Percentiles rank a stretch among this genome's conserved stretches.
Evolutionary conservation across 2,113 vertebrate species (phyloP).

Genomic region (Bagarius yarrelli): DNA sequence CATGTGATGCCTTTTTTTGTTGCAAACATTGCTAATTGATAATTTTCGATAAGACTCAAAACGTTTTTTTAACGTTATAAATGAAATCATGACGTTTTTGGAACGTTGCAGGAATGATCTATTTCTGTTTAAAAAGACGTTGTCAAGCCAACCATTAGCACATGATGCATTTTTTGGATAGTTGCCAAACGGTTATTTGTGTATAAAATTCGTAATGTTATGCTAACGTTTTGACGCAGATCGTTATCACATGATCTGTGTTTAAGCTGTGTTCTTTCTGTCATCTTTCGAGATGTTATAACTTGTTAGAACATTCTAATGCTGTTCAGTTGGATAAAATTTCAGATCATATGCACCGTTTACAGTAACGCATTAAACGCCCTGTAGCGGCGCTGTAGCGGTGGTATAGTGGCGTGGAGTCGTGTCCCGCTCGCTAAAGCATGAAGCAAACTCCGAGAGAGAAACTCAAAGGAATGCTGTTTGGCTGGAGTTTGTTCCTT

Average conservation of each 20-base stretch:
- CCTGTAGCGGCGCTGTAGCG: not conserved
- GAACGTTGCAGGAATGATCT: not conserved
- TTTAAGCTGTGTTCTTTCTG: not conserved
- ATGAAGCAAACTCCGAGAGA: conserved; percentile 6
- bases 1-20: no score
- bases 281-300: not conserved
- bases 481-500: conserved; percentile 9
- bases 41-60: no score
- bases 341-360: conserved; percentile 7
- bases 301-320: not conserved
- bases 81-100: not conserved
- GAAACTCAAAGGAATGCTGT: not conserved
- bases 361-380: not conserved
- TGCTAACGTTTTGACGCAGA: not conserved
- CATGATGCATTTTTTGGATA: not conserved
- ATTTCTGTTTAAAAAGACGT: not conserved
- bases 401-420: conserved; percentile 2
- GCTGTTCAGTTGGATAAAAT: not conserved
- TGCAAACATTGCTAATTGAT: no score
- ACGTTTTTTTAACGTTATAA: no score
- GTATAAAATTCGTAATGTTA: not conserved
- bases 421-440: conserved; percentile 9
- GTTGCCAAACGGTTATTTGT: not conserved
- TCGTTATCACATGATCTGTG: not conserved
- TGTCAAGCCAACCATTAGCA: not conserved